A percentile compares a stretch with the other conserved stretches of the same genome.
Conservation (phyloP, 2,113 vertebrate species). For the Scopus umbretta region DNA sequence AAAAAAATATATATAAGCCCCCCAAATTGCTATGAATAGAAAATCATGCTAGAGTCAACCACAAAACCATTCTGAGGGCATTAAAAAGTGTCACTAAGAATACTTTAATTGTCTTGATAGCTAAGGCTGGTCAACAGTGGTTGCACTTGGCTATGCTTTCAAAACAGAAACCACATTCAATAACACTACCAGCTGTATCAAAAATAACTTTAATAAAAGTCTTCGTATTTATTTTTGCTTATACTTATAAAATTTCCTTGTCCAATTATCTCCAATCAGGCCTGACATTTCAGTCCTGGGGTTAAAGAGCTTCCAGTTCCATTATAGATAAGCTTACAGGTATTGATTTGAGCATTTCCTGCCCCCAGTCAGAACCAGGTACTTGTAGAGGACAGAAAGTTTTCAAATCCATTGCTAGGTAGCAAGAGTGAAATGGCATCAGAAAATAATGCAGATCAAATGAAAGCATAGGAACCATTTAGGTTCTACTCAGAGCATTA, state of each 20-base stretch:
- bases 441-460: neutral
- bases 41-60: neutral
- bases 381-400: neutral
- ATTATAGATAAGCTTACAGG: conserved; percentile 42
- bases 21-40: neutral
- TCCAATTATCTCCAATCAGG: neutral
- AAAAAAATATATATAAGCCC: neutral
- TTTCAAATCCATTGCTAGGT: neutral
- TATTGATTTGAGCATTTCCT: conserved; percentile 38
- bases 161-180: neutral
- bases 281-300: conserved; percentile 1
- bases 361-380: neutral
- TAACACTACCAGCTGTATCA: neutral
- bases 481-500: neutral
- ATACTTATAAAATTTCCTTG: neutral
- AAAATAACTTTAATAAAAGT: neutral
- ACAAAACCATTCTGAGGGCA: neutral
- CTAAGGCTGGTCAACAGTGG: neutral
- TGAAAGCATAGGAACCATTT: neutral
- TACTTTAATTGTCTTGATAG: neutral
- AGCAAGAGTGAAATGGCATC: neutral
- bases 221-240: neutral
- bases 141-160: neutral
- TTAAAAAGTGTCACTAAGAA: neutral
- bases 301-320: conserved; percentile 48